Base-by-base conservation (phyloP, 2,888 invertebrate genomes). In the Horisme vitalbata region DNA sequence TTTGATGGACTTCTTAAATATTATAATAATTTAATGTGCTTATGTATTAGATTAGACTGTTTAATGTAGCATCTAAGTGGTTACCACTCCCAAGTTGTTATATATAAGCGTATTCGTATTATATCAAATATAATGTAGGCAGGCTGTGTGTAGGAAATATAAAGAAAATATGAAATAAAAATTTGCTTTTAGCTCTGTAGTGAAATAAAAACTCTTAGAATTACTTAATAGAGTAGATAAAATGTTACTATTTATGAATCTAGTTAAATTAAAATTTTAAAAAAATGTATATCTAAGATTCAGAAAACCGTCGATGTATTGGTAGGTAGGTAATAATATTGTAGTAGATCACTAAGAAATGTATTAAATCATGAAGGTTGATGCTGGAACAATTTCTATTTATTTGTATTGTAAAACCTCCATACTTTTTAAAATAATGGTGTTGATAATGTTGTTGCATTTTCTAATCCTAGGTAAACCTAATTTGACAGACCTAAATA, bases 271-370 rank as follows among this genome's bases (percentile, higher is more conserved):
- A 5, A 20, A 10, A 32, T n/a, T n/a, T n/a, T n/a, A n/a, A 32
- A 20, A 8, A 9, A 20, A 18, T 18, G 6, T 18, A 18, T 6
- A 50, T 46, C 54, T 47, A 61, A 57, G 65, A 71, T 77, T 86
- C 86, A 86, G 86, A 51, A 75, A 86, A 75, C 86, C 88, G 88
- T 89, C 87, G 73, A 80, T 75, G 73, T 79, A 54, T 61, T 83
- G 85, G 54, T 83, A 84, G 72, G 56, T 62, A 63, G 61, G 54
- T 49, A 57, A 14, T 28, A n/a, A 8, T 23, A n/a, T 18, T 9
- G 3, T 39, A 18, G 18, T 38, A 26, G 21, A 18, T 47, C 31
- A 24, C 41, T 44, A 49, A 54, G 52, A 58, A 55, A 52, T 57
- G 61, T 54, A 58, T 59, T 68, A 64, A 60, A 73, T 75, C 77